Evolutionary conservation across 2,797 vertebrate genomes (phyloP).

Genomic region (Enteromius fasciolatus): DNA sequence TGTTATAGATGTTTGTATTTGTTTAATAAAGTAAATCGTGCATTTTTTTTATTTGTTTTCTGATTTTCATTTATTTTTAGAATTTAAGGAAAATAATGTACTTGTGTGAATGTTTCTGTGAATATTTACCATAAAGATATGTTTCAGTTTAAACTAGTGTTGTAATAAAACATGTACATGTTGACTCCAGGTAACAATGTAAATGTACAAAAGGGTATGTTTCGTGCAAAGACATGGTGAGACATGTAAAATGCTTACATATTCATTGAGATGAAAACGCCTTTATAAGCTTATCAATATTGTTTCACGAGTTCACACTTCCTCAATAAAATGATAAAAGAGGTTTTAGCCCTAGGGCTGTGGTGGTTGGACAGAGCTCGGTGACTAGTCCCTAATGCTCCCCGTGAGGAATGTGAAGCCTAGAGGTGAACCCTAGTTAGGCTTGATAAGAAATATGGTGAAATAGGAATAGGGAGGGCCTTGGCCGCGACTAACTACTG

Average conservation of each 20-base stretch:
- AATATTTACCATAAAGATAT: background rate
- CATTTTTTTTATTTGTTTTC: background rate
- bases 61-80: background rate
- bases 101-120: too few species aligned
- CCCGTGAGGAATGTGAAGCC: too few species aligned
- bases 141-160: background rate
- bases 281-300: background rate
- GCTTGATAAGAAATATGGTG: too few species aligned
- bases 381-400: too few species aligned
- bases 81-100: background rate
- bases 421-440: too few species aligned
- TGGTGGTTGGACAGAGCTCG: too few species aligned
- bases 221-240: background rate
- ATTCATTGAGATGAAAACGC: background rate
- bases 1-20: background rate
- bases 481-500: too few species aligned
- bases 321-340: too few species aligned
- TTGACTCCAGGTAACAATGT: background rate
- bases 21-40: slow-evolving; percentile 19
- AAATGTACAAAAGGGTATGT: background rate
- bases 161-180: background rate
- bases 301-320: background rate
- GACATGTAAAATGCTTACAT: background rate
- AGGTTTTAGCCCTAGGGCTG: too few species aligned
- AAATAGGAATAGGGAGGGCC: too few species aligned